These are phyloP conservation scores for Vespertilio murinus DNA, from an alignment of 2,797 vertebrate species.

Conservation along the genomic window DNA sequence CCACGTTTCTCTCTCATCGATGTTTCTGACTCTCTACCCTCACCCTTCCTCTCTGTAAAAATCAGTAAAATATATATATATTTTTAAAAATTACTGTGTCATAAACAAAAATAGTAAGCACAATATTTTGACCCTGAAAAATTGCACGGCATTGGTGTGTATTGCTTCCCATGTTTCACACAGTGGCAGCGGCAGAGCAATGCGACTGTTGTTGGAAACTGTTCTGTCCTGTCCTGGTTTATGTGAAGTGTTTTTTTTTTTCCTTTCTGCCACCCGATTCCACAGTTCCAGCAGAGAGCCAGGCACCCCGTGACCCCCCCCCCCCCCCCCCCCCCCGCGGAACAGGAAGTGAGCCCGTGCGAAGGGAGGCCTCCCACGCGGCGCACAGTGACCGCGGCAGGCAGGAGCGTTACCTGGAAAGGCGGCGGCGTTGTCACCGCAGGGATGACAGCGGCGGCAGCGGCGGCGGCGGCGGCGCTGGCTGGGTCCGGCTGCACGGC, in stretches of 20 bases:
- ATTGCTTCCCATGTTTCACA: neutral
- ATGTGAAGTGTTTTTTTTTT: neutral
- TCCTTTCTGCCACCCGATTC: neutral
- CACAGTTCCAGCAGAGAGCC: neutral
- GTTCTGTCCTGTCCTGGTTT: neutral
- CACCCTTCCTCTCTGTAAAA: too few species aligned
- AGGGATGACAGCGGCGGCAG: constrained; percentile 88
- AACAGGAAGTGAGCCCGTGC: rapidly evolving
- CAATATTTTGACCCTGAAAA: neutral
- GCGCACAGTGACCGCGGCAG: rapidly evolving
- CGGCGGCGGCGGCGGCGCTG: constrained; percentile 81
- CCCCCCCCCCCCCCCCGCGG: neutral
- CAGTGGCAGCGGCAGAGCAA: neutral
- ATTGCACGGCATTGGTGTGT: neutral
- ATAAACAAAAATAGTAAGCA: neutral
- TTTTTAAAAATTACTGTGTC: neutral
- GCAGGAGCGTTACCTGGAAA: constrained; percentile 90
- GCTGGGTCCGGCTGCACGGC: constrained; percentile 93
- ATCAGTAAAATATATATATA: too few species aligned
- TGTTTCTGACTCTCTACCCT: too few species aligned
- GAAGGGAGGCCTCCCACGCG: neutral
- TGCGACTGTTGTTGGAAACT: neutral
- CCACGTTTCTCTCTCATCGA: too few species aligned
- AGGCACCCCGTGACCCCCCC: neutral
- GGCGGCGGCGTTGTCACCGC: constrained; percentile 96